Evolutionary conservation across 2,797 vertebrate species (phyloP).

Genomic region (Galaxias olidus): DNA sequence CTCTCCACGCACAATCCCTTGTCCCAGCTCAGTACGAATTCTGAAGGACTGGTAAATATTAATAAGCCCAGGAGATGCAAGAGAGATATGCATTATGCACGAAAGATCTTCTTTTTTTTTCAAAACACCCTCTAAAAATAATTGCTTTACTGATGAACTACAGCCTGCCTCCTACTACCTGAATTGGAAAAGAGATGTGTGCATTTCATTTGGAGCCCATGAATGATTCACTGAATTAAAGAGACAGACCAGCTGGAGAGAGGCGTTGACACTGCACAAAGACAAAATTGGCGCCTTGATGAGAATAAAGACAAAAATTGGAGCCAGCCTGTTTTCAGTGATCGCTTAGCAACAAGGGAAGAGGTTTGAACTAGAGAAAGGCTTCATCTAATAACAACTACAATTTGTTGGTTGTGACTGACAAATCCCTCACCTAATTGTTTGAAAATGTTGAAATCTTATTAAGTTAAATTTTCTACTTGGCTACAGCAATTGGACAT

Average conservation of each 20-base stretch:
- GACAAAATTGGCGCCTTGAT: background rate
- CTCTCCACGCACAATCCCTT: background rate
- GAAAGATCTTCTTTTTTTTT: slow-evolving; percentile 8
- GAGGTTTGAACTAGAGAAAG: background rate
- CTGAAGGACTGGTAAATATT: slow-evolving; percentile 10
- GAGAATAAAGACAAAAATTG: background rate
- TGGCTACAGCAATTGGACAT: too few species aligned
- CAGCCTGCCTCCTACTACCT: slow-evolving; percentile 17
- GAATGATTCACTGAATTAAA: slow-evolving; percentile 41
- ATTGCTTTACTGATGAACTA: slow-evolving; percentile 1
- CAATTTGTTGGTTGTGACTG: too few species aligned
- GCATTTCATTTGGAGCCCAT: slow-evolving; percentile 43
- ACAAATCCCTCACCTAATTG: too few species aligned
- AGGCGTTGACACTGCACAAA: slow-evolving; percentile 2
- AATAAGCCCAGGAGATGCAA: slow-evolving; percentile 10
- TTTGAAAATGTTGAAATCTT: too few species aligned
- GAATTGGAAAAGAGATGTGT: slow-evolving; percentile 20
- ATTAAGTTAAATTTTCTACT: too few species aligned
- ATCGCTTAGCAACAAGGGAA: slow-evolving; percentile 5
- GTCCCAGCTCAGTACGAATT: background rate
- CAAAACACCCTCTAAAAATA: slow-evolving; percentile 1
- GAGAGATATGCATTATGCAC: slow-evolving; percentile 38
- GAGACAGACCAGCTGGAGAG: slow-evolving; percentile 22
- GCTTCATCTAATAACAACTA: too few species aligned
- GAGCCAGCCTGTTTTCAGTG: background rate